Base-by-base conservation (phyloP, 2,888 invertebrate species). In the Ephialtes manifestator region DNA sequence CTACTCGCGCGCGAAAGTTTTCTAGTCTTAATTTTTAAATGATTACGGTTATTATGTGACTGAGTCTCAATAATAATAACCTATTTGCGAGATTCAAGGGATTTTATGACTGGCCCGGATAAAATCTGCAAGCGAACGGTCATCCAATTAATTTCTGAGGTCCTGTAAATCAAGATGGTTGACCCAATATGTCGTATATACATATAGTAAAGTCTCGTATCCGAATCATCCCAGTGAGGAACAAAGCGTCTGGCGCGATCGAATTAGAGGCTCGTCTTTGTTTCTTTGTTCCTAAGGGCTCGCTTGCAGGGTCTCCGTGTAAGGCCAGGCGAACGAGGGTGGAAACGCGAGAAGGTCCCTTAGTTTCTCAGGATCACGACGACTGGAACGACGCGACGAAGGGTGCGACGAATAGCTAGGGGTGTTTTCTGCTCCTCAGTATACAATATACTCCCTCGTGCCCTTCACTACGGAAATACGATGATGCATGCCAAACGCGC, bases 241-340 rank as follows among this genome's bases (percentile, higher is more conserved):
- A 85, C 85, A 85, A 83, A 84, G 86, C 35, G 53, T 71, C 46
- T 81, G 53, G 71, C 31, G 24, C 35, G 82, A 86, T 86, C 78
- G 77, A 84, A 84, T 83, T 84, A 86, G 68, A 75, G 83, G 46
- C 67, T 8, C 74, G 75, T 84, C 87, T 86, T 87, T 87, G 87
- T 86, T 84, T 81, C 74, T 65, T 65, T 65, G 65, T 65, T 39
- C 65, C 63, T 35, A 63, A 35, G 18, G 63, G 63, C 18, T 65
- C n/a, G 63, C 15, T n/a, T 35, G n/a, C 13, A 35, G 20, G 63
- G 63, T 31, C n/a, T 63, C 8, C 13, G 11, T 8, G 39, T 39
- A 31, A 72, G 68, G 35, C 83, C 72, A 68, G 72, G n/a, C 81
- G 83, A 83, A 76, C 13, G 79, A 81, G 83, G 81, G 85, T 86